phyloP scores from a whole-genome alignment of 2,113 vertebrate genomes.

The Probosciger aterrimus region DNA sequence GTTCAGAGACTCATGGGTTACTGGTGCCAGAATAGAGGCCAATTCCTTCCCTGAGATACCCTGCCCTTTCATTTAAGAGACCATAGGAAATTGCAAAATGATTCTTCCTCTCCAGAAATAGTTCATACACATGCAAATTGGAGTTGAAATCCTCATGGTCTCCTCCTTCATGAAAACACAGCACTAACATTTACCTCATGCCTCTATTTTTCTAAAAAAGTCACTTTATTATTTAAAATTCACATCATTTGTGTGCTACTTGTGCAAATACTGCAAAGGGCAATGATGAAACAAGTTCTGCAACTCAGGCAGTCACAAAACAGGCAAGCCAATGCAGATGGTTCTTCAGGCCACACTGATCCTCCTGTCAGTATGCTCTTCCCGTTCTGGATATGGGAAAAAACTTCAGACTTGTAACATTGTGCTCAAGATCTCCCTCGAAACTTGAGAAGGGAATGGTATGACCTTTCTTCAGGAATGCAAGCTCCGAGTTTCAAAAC shows the following conservation, averaged over 20 bases:
- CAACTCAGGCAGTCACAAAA: neutral
- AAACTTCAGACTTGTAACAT: neutral
- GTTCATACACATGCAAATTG: neutral
- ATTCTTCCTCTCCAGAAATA: neutral
- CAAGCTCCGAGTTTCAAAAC: neutral
- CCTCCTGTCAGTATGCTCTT: neutral
- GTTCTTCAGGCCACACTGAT: neutral
- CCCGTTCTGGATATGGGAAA: neutral
- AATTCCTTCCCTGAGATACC: neutral
- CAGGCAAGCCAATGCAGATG: neutral
- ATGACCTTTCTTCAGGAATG: neutral
- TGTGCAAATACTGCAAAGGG: neutral
- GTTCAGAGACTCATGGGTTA: neutral
- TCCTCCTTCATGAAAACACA: neutral
- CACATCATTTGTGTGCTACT: neutral
- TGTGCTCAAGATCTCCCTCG: neutral
- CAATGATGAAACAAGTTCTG: neutral
- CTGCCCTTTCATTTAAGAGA: neutral
- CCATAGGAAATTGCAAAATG: accelerated
- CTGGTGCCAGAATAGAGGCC: neutral
- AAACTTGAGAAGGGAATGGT: neutral
- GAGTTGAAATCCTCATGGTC: neutral
- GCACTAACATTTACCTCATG: neutral
- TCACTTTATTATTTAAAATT: neutral
- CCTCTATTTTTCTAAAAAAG: neutral